Evolutionary conservation across 1,140 invertebrate genomes (phyloP), one percentile per base, ranked within the genome.

Genomic region (Drosophila seguyi): DNA sequence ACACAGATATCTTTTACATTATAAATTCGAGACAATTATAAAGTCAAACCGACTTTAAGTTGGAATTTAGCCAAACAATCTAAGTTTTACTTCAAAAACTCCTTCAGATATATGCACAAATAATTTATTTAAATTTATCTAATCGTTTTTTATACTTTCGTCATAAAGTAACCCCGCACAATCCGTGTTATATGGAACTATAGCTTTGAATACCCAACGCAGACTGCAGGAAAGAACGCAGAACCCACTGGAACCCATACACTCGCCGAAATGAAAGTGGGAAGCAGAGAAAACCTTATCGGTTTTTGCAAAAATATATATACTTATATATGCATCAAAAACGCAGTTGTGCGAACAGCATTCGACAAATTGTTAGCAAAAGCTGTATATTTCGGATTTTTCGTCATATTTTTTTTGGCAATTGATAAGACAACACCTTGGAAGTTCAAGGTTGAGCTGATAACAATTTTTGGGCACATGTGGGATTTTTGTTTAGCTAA

Each of bases 401-500:
- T n/a, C 4, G 10, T 11, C 34, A 47, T 31, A 47, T 52, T 60
- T 50, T 60, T 63, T 59, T 36, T n/a, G 44, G 36, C 39, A 60
- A 22, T 55, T 58, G 59, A 75, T 66, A 83, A 74, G 42, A 31
- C 34, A 45, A 22, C 31, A 18, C 34, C 18, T 14, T 29, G 25
- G 18, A 68, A 69, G 52, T 72, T 72, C 68, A 72, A 72, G 68
- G 68, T 59, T 71, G 27, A 31, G 36, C 36, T 48, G 68, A 72
- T 72, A 72, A 48, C 22, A 18, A 25, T 5, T 34, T 25, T 11
- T 5, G 11, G 34, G 18, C 22, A 36, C 34, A 38, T 27, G 55
- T 14, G 6, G 20, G 16, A 14, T 58, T 13, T 53, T 34, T 27
- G 6, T 1, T 25, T 25, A 50, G 44, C 53, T 41, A 4, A 29